Evolutionary conservation across 2,888 invertebrate genomes (phyloP).

Genomic region (Noctua fimbriata): DNA sequence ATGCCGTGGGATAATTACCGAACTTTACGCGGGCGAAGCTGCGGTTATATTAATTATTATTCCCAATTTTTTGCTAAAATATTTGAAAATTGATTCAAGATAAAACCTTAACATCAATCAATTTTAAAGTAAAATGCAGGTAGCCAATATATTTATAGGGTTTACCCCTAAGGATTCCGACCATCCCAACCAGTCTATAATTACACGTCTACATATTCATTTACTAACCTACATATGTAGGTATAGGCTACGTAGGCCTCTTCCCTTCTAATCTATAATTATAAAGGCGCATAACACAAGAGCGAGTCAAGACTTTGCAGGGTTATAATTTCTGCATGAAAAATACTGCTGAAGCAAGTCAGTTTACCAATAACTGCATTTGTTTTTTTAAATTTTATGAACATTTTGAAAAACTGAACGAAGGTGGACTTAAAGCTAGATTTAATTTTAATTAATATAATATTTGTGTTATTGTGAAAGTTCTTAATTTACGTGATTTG

Average conservation of each 20-base stretch:
- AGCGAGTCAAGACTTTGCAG: conserved; percentile 3
- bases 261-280: conserved; percentile 53
- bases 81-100: not conserved
- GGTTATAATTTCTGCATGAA: not conserved
- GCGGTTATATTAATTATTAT: not conserved
- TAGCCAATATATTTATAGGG: conserved; percentile 59
- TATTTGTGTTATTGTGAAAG: too few relatives aligned
- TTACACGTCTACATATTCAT: conserved; percentile 43
- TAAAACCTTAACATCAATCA: conserved; percentile 20
- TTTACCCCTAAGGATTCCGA: conserved; percentile 48
- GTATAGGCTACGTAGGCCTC: not conserved
- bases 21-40: too few relatives aligned
- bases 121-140: conserved; percentile 45
- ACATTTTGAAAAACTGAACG: not conserved
- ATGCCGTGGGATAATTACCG: too few relatives aligned
- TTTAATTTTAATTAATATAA: too few relatives aligned
- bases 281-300: conserved; percentile 28
- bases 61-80: not conserved
- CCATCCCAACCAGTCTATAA: conserved; percentile 53
- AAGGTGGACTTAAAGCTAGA: too few relatives aligned
- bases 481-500: too few relatives aligned
- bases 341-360: not conserved
- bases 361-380: not conserved
- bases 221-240: conserved; percentile 20
- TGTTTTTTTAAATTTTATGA: not conserved